Percentiles rank a stretch among this genome's conserved stretches.
These are phyloP conservation scores for Epiblema foenella DNA, from an alignment of 2,888 invertebrate genomes.

Conservation along the genomic window DNA sequence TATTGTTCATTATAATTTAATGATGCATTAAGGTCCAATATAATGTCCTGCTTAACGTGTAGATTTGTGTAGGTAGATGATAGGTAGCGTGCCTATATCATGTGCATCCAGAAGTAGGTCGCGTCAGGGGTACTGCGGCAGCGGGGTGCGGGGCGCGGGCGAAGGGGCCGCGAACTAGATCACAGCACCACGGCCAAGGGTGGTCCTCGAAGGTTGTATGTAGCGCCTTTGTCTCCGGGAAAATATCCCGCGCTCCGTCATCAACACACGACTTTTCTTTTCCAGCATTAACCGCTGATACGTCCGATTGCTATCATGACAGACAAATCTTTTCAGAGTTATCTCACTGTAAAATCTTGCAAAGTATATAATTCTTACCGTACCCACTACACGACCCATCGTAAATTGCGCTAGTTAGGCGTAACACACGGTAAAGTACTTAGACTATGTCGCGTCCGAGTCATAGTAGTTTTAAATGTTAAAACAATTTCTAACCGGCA, in stretches of 20 bases:
- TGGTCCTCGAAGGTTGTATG: slow-evolving; percentile 47
- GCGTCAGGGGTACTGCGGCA: slow-evolving; percentile 44
- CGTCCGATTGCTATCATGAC: too few relatives aligned
- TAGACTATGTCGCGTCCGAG: too few relatives aligned
- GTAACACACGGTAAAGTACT: too few relatives aligned
- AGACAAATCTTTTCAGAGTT: too few relatives aligned
- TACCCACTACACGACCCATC: too few relatives aligned
- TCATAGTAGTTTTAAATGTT: too few relatives aligned
- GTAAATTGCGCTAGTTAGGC: too few relatives aligned
- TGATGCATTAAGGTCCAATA: too few relatives aligned
- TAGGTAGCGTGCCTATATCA: slow-evolving; percentile 36
- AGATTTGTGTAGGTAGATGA: not conserved
- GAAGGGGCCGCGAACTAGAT: slow-evolving; percentile 45
- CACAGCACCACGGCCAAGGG: slow-evolving; percentile 50
- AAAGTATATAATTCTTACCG: too few relatives aligned
- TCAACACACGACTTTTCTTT: not conserved
- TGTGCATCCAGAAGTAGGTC: slow-evolving; percentile 46
- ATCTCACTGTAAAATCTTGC: too few relatives aligned
- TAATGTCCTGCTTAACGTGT: not conserved
- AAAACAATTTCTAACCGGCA: too few relatives aligned
- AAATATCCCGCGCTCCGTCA: not conserved
- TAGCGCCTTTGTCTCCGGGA: slow-evolving; percentile 42
- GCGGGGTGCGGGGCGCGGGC: slow-evolving; percentile 26
- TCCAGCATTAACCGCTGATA: not conserved
- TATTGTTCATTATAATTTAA: too few relatives aligned